Base-by-base conservation (phyloP, 2,797 vertebrate species). In the Falco berigora region DNA sequence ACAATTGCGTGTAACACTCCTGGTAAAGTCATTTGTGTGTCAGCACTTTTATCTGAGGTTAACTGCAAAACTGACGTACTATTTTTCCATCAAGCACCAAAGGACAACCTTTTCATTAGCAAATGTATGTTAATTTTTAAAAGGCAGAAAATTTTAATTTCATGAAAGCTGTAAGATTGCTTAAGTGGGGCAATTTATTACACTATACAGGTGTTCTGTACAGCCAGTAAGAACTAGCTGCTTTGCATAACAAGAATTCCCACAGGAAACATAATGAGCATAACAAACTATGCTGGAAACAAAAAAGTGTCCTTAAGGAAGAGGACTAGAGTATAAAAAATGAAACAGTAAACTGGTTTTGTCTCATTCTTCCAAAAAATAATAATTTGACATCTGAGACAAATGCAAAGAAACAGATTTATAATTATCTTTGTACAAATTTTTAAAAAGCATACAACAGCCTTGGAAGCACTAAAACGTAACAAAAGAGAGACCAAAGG, bases 221-320 rank as follows among this genome's bases (percentile, higher is more conserved):
- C 46, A 81, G 79, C 64, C 87, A 88, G 59, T 28, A 87, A 75
- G 74, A 89, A 89, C 9, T 13, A 49, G 52, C 71, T 95, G 75
- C 77, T 96, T 94, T 89, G 68, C 84, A 83, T 83, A 71, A 91
- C 56, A 94, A 90, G 50, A 91, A 89, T 83, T 94, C 71, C 84
- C 67, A 61, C 3, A 92, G 56, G 64, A 96, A 82, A 77, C 0
- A 0, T 58, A 89, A 96, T 75, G 56, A 93, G 72, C 58, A 44
- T 91, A 87, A 77, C 47, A 42, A 89, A 89, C 71, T 82, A 47
- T 9, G 74, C 1, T 47, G 28, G 68, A 90, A 95, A 88, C 69
- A 86, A 89, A 89, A 62, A 36, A 50, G 58, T 28, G 28, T 53
- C 63, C 22, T 84, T 88, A 58, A n/a, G 20, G 44, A 88, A 88